Evolutionary conservation across 2,797 vertebrate genomes (phyloP).

Genomic region (Staurois parvus): DNA sequence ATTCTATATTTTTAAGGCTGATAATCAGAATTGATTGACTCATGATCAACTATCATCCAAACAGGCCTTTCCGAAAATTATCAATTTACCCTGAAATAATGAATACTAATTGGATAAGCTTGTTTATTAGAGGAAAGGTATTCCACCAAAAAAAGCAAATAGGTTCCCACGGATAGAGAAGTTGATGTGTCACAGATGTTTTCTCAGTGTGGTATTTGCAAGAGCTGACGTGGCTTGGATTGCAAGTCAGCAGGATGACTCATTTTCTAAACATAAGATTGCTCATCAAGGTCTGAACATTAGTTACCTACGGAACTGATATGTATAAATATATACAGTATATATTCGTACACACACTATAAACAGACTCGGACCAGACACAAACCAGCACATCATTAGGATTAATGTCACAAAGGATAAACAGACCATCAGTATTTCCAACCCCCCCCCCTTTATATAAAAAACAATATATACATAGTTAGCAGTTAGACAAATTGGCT

Average conservation of each 20-base stretch:
- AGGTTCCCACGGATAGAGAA: constrained; percentile 67
- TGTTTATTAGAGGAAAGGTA: not conserved
- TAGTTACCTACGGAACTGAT: constrained; percentile 41
- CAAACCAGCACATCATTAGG: no score
- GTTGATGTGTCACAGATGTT: constrained; percentile 75
- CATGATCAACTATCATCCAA: no score
- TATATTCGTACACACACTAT: no score
- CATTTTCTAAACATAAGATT: constrained; percentile 65
- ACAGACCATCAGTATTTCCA: not conserved
- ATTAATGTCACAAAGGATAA: no score
- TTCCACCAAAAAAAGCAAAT: not conserved
- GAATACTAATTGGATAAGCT: not conserved
- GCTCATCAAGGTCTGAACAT: constrained; percentile 63
- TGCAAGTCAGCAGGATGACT: constrained; percentile 64
- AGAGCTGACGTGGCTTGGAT: constrained; percentile 58
- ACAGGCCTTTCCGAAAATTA: not conserved
- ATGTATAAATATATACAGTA: not conserved
- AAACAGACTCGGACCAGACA: no score
- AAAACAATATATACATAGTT: not conserved
- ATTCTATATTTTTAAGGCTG: no score
- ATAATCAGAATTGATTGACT: no score
- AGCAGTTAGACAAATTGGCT: no score
- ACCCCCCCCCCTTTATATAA: not conserved
- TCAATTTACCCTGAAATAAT: not conserved
- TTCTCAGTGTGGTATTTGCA: constrained; percentile 70